Conservation (phyloP, 2,113 vertebrate genomes). For the Coracopsis vasa region DNA sequence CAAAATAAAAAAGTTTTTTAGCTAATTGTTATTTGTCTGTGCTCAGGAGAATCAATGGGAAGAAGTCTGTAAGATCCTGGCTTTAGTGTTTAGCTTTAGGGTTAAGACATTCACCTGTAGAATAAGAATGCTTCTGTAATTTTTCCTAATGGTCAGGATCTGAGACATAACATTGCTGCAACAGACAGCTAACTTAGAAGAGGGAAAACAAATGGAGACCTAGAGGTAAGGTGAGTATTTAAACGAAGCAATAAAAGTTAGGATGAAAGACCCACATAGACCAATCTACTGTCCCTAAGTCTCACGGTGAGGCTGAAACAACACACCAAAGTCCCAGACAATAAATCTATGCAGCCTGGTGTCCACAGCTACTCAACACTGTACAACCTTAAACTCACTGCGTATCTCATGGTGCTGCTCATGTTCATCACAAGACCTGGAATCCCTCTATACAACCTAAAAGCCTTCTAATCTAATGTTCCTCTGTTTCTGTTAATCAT, state of each 20-base stretch:
- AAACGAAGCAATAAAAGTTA: not conserved
- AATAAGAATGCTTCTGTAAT: not conserved
- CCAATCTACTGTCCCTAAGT: not conserved
- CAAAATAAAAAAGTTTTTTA: not conserved
- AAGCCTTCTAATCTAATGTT: not conserved
- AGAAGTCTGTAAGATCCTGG: not conserved
- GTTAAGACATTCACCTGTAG: not conserved
- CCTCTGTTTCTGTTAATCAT: not conserved
- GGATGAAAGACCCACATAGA: not conserved
- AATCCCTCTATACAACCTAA: not conserved
- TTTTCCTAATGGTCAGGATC: not conserved
- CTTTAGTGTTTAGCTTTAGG: not conserved
- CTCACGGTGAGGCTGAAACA: not conserved
- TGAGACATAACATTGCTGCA: not conserved
- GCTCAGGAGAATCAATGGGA: not conserved
- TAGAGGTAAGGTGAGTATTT: not conserved
- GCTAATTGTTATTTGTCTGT: not conserved
- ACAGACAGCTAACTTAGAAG: not conserved
- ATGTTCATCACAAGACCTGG: not conserved
- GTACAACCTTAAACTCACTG: not conserved
- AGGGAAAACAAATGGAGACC: not conserved
- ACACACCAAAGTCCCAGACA: not conserved
- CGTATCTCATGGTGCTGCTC: fast-evolving
- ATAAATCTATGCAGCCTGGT: not conserved
- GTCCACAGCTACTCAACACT: not conserved